Base-by-base conservation (phyloP, 2,888 invertebrate species). In the Holacanthella duospinosa region DNA sequence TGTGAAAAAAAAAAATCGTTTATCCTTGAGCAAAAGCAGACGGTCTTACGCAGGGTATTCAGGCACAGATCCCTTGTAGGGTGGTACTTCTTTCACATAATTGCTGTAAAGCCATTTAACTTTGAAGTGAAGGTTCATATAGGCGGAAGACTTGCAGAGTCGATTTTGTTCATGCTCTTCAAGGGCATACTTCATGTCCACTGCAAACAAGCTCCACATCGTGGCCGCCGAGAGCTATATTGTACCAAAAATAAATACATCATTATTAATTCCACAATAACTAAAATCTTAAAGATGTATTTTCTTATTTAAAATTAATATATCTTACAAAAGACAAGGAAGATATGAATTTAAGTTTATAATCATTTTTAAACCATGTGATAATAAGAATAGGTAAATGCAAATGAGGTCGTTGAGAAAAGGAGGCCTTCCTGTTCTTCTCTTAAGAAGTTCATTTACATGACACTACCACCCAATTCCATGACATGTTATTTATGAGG, bases 81-180 rank as follows among this genome's bases (percentile, higher is more conserved):
- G 93, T 60, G 96, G 95, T 71, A 97, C 93, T 76, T 97, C 95
- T 78, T 90, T 89, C 54, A 99, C 94, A 79, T 97, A 99, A 78
- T 95, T 93, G 73, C 93, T 92, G 78, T 97, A 93, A 71, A 99
- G 82, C 93, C 96, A 95, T 82, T 99, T 99, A 48, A 96, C 92
- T 80, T 93, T 95, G 82, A 99, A 99, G 80, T 97, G 97, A 58
- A 99, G 83, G 78, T 99, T 99, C 97, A 99, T 99, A 77, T 99
- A 99, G 61, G 93, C 95, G 62, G 96, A 95, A 73, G 95, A 95
- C 80, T 94, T 94, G 84, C 97, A 97, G 28, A 91, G 82, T 54
- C 95, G 83, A 77, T 92, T 89, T 76, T 92, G 91, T 78, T 97
- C 96, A 76, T 99, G 99, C 77, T 99, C 97, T 79, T 97, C 95